phyloP scores from a whole-genome alignment of 1,140 invertebrate genomes.

The Anoplolepis gracilipes region DNA sequence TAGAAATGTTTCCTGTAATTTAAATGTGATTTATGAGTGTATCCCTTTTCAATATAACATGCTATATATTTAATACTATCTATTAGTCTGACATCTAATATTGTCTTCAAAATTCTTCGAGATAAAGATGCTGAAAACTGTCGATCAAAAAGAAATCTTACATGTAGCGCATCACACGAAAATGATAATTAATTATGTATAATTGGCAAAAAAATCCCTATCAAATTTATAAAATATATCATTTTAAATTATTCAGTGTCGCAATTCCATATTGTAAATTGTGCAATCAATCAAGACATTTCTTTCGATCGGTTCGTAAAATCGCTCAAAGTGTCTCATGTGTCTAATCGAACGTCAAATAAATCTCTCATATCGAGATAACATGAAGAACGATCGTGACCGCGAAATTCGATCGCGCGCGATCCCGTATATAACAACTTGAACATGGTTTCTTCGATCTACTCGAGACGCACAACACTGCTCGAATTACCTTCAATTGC shows the following conservation, averaged over 20 bases:
- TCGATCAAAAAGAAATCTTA: background rate
- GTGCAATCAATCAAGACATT: background rate
- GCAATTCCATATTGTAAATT: slow-evolving; percentile 8
- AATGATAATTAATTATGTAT: background rate
- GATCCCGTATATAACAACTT: slow-evolving; percentile 25
- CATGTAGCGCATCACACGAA: background rate
- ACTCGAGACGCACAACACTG: slow-evolving; percentile 16
- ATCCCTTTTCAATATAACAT: background rate
- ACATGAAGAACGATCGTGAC: slow-evolving; percentile 38
- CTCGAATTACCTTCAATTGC: slow-evolving; percentile 57
- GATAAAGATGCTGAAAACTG: background rate
- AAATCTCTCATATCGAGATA: slow-evolving; percentile 12
- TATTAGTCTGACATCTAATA: background rate
- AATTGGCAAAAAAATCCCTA: background rate
- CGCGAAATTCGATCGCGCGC: slow-evolving; percentile 56
- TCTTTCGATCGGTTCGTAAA: background rate
- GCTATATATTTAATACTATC: background rate
- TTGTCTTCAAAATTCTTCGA: background rate
- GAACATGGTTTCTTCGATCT: slow-evolving; percentile 16
- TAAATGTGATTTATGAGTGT: background rate
- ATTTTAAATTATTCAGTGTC: too few relatives aligned
- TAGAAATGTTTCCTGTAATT: background rate
- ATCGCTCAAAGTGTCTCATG: background rate
- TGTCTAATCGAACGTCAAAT: slow-evolving; percentile 20
- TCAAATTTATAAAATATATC: background rate